Conservation (phyloP, 2,797 vertebrate species). For the Cichlasoma orientale region DNA sequence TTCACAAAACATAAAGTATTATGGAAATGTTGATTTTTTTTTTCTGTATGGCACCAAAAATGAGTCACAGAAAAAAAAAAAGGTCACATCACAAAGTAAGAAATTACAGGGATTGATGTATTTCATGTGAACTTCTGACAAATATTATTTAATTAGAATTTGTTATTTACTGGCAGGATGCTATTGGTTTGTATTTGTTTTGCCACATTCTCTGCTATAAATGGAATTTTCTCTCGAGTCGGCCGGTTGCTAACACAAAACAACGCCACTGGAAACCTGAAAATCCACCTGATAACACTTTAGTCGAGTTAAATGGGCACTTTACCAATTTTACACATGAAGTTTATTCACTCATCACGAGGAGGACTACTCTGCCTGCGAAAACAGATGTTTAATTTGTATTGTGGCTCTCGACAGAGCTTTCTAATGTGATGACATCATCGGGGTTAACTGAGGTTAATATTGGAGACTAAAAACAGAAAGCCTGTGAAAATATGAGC, state of each 20-base stretch:
- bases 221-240: background rate
- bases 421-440: conserved; percentile 16
- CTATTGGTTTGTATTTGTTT: background rate
- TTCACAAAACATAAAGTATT: conserved; percentile 43
- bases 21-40: conserved; percentile 55
- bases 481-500: background rate
- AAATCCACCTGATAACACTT: conserved; percentile 31
- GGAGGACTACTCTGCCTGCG: conserved; percentile 11
- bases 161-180: background rate
- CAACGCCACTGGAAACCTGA: background rate
- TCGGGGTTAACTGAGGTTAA: conserved; percentile 11
- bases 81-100: conserved; percentile 4
- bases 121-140: conserved; percentile 17
- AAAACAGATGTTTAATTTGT: conserved; percentile 40
- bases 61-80: conserved; percentile 43
- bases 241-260: background rate
- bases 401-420: conserved; percentile 9
- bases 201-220: background rate
- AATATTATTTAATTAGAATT: conserved; percentile 6
- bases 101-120: conserved; percentile 1
- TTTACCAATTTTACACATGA: conserved; percentile 24
- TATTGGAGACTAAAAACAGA: background rate
- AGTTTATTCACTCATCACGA: conserved; percentile 21
- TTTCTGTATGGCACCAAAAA: conserved; percentile 40
- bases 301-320: conserved; percentile 10